Evolutionary conservation across 2,888 invertebrate genomes (phyloP), one percentile per base, ranked within the genome.

Genomic region (Branchipolynoe longqiensis): DNA sequence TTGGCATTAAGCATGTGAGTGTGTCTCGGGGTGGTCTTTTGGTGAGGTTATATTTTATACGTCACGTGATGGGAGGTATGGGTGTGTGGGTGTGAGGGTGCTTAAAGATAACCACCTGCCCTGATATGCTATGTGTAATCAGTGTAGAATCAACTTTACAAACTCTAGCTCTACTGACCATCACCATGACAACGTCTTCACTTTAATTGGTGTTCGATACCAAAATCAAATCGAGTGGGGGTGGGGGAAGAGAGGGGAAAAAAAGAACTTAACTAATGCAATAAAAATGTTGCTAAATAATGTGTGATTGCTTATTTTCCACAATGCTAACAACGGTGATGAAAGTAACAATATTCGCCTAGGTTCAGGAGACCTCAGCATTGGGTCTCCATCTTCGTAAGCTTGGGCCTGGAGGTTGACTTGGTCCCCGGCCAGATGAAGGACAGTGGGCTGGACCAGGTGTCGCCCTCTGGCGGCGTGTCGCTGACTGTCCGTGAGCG

Each of bases 301-400:
- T 56, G 56, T 22, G 56, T n/a, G 56, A 25, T 56, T n/a, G 25
- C 18, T 22, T 56, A 22, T 2, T 56, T 22, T 22, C 56, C 22
- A 12, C 25, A 48, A 48, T 48, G 2, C 22, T 56, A 14, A 56
- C 25, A 8, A 56, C n/a, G n/a, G n/a, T n/a, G n/a, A 56, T 56
- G 56, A 22, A n/a, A 14, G 6, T 56, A 56, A 62, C 25, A 62
- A 14, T 31, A 62, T 56, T 62, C 28, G 31, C 69, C 69, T 69
- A 69, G 36, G 14, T 33, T 22, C 33, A 69, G 38, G 36, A 36
- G n/a, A 38, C 38, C 69, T 78, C 54, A 78, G 78, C 78, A 78
- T 25, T 78, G 78, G 8, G 78, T 78, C 28, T 78, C 78, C 78
- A 78, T 78, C 78, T 78, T 78, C 2, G 78, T 48, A 3, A 78